phyloP scores from a whole-genome alignment of 2,797 vertebrate genomes.

The Acomys russatus region DNA sequence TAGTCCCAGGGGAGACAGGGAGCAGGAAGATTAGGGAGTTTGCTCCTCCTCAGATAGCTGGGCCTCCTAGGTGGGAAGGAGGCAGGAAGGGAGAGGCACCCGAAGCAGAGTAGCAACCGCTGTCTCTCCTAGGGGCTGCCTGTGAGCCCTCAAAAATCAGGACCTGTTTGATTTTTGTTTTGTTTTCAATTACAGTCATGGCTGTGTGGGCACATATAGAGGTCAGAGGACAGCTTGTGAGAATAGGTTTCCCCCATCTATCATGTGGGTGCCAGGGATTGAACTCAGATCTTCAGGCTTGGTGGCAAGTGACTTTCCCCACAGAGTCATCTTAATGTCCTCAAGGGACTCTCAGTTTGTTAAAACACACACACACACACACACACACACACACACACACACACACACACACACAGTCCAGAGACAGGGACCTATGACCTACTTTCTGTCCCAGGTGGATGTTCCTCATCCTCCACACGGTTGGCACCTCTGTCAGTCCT shows the following conservation, averaged over 20 bases:
- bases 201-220: too few relatives aligned
- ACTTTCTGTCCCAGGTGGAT: background rate
- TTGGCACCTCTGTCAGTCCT: background rate
- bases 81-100: background rate
- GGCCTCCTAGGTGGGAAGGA: background rate
- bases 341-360: too few relatives aligned
- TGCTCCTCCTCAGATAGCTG: background rate
- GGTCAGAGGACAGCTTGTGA: background rate
- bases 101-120: background rate
- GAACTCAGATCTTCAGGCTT: background rate
- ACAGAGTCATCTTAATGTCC: background rate
- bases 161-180: background rate
- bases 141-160: background rate
- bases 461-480: background rate
- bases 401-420: too few relatives aligned
- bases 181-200: background rate
- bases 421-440: background rate
- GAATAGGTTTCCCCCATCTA: background rate
- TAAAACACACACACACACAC: too few relatives aligned
- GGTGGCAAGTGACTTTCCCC: background rate
- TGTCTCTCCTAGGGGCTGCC: background rate
- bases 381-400: too few relatives aligned
- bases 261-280: background rate
- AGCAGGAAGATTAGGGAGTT: background rate
- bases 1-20: background rate